phyloP scores from a whole-genome alignment of 2,888 invertebrate species.

The Caenorhabditis sulstoni region DNA sequence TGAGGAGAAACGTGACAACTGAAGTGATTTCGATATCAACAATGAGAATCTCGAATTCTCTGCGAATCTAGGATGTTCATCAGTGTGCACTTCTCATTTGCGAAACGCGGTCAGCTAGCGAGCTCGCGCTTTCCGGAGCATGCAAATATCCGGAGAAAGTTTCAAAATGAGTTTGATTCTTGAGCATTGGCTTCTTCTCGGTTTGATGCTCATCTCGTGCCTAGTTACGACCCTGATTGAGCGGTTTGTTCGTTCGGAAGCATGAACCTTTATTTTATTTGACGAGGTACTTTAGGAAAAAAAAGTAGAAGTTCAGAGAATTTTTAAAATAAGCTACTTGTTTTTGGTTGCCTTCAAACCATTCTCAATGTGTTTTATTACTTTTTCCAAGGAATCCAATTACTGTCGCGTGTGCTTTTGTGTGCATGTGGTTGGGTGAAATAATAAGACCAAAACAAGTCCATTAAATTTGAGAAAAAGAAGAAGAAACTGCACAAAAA shows the following conservation, averaged over 20 bases:
- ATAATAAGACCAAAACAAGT: conserved; percentile 39
- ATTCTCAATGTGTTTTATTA: conserved; percentile 7
- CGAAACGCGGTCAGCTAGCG: not conserved
- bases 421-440: conserved; percentile 1
- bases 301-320: too few relatives aligned
- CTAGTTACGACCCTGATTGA: conserved; percentile 12
- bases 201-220: not conserved
- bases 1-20: too few relatives aligned
- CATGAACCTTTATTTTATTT: too few relatives aligned
- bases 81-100: conserved; percentile 6
- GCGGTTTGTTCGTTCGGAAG: too few relatives aligned
- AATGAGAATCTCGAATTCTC: too few relatives aligned
- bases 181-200: conserved; percentile 36
- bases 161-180: conserved; percentile 46
- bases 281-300: too few relatives aligned
- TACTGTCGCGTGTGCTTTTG: conserved; percentile 14
- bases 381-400: conserved; percentile 30
- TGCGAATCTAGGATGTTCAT: not conserved
- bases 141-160: conserved; percentile 49
- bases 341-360: conserved; percentile 4
- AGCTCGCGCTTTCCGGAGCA: conserved; percentile 5
- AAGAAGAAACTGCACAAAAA: not conserved
- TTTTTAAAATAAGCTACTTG: conserved; percentile 1
- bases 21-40: too few relatives aligned
- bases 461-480: conserved; percentile 25